Evolutionary conservation across 2,797 vertebrate species (phyloP).

Genomic region (Parauchenoglanis ngamensis): DNA sequence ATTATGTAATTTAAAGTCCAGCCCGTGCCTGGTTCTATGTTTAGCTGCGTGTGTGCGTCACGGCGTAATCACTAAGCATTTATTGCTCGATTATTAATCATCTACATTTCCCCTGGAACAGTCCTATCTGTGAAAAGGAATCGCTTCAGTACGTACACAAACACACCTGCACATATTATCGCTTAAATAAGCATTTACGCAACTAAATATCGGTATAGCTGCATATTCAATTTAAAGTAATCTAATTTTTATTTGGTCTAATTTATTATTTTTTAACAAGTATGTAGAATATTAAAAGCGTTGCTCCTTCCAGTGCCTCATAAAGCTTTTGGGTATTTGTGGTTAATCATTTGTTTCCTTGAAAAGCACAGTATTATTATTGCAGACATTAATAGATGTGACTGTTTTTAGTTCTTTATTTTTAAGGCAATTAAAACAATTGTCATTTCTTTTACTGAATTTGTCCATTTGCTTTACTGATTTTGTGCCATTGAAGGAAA

Average conservation of each 20-base stretch:
- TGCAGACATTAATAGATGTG: background rate
- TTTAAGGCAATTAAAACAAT: background rate
- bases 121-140: constrained; percentile 24
- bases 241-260: background rate
- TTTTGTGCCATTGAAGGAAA: background rate
- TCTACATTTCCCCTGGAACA: constrained; percentile 25
- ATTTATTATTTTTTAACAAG: background rate
- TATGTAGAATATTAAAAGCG: background rate
- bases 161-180: background rate
- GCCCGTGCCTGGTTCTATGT: constrained; percentile 38
- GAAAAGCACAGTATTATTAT: background rate
- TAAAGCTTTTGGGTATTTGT: background rate
- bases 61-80: constrained; percentile 17
- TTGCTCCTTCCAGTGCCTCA: background rate
- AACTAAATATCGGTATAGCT: background rate
- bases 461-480: background rate
- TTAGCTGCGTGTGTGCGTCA: constrained; percentile 46
- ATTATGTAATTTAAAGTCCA: background rate
- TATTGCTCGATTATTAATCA: constrained; percentile 43
- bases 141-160: background rate
- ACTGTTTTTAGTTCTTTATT: background rate
- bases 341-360: background rate
- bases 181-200: constrained; percentile 21
- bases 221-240: background rate
- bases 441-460: background rate